Evolutionary conservation across 2,888 invertebrate species (phyloP), one percentile per base, ranked within the genome.

Genomic region (Spialia ferax): DNA sequence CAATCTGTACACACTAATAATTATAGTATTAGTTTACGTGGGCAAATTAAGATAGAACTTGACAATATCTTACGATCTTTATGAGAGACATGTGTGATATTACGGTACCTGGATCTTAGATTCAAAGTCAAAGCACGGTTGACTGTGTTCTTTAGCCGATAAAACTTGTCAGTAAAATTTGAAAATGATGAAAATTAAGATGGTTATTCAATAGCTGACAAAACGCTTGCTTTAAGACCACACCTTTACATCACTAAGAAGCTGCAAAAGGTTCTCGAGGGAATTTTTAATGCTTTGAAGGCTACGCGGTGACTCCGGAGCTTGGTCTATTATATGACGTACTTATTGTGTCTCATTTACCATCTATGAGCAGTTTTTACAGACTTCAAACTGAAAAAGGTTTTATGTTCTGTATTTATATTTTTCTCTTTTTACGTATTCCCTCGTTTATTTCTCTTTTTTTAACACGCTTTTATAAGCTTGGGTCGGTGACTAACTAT

Each of bases 221-320:
- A 35, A 23, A 50, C 48, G 65, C 50, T 59, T 0, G 4, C 4
- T 38, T 22, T 38, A 26, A 38, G 26, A n/a, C 59, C 48, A 1
- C 2, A 52, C 35, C 38, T 26, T 52, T 13, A 38, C 15, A 18
- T 5, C 15, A 23, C 48, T 64, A 59, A 52, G 52, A 57, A 59
- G 52, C 50, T 65, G 65, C 50, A 59, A 65, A 35, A 59, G 50
- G 59, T 23, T 38, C 65, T 38, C 50, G 57, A 65, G 59, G 65
- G 65, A 65, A 65, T 65, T 65, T 59, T 65, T 65, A 65, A 65
- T 65, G 64, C 64, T 50, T 65, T 50, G 35, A 65, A 65, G 65
- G 42, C 59, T 59, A 57, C 57, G 65, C 48, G 64, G 38, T 13
- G 65, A 56, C 45, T 45, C 52, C 48, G 42, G 52, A 52, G 42